Percentiles rank a stretch among this genome's conserved stretches.
Evolutionary conservation across 2,113 vertebrate species (phyloP).

Genomic region (Melanostigma gelatinosum): DNA sequence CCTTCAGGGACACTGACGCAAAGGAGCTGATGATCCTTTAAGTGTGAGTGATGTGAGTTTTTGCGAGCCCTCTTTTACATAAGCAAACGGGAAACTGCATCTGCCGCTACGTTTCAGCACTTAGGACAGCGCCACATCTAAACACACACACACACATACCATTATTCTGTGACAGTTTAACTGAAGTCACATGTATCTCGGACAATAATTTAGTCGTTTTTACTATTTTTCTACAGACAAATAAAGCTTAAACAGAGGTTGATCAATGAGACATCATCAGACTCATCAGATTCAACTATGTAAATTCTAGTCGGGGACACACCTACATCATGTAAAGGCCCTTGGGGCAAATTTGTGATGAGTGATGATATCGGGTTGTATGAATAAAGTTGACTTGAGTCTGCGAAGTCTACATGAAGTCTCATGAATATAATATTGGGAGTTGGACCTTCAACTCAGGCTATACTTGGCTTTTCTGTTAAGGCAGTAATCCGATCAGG

Average conservation of each 20-base stretch:
- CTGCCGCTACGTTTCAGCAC: background rate
- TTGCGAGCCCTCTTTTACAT: background rate
- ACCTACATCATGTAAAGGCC: background rate
- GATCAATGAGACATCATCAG: no score
- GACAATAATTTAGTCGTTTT: background rate
- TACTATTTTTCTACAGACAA: background rate
- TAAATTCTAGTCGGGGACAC: no score
- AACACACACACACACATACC: background rate
- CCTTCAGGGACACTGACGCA: constrained; percentile 23
- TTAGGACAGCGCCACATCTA: background rate
- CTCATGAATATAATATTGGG: constrained; percentile 5
- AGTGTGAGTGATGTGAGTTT: background rate
- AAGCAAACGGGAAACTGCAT: background rate
- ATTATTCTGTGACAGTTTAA: background rate
- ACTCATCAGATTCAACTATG: background rate
- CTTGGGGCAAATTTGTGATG: background rate
- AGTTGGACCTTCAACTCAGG: constrained; percentile 10
- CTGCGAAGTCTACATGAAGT: constrained; percentile 9
- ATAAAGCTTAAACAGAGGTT: background rate
- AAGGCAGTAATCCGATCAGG: background rate
- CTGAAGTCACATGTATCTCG: background rate
- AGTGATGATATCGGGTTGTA: background rate
- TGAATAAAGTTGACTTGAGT: background rate
- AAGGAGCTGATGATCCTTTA: constrained; percentile 1
- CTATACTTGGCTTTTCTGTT: constrained; percentile 10